Evolutionary conservation across 2,888 invertebrate genomes (phyloP).

Genomic region (Galeruca laticollis): DNA sequence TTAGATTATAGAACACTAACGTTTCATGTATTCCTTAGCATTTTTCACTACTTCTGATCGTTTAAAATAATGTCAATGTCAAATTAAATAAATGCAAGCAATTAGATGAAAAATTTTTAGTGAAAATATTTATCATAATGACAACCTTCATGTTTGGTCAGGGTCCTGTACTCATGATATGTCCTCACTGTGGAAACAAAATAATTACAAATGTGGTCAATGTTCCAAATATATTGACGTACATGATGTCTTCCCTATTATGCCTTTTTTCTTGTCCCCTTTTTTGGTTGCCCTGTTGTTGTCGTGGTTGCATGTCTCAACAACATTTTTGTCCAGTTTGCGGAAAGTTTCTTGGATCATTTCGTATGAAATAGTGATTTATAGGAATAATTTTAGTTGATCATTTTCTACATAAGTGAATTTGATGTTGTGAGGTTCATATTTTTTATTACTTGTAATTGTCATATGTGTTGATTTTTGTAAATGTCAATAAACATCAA

Average conservation of each 20-base stretch:
- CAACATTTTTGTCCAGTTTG: not conserved
- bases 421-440: too few species aligned
- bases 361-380: too few species aligned
- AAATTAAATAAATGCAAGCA: not conserved
- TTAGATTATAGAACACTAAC: too few species aligned
- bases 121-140: not conserved
- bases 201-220: not conserved
- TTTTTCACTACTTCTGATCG: not conserved
- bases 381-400: too few species aligned
- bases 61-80: not conserved
- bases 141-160: not conserved
- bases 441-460: too few species aligned
- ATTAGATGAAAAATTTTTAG: too few species aligned
- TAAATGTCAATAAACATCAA: too few species aligned
- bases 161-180: not conserved
- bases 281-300: not conserved
- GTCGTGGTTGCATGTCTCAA: not conserved
- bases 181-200: not conserved
- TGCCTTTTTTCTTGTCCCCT: not conserved
- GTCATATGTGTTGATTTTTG: too few species aligned
- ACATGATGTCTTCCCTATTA: not conserved
- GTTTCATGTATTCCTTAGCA: not conserved
- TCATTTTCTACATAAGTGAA: too few species aligned
- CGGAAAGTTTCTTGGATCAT: not conserved
- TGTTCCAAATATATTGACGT: not conserved